Conservation (phyloP, 1,140 invertebrate species). For the Drosophila asahinai region DNA sequence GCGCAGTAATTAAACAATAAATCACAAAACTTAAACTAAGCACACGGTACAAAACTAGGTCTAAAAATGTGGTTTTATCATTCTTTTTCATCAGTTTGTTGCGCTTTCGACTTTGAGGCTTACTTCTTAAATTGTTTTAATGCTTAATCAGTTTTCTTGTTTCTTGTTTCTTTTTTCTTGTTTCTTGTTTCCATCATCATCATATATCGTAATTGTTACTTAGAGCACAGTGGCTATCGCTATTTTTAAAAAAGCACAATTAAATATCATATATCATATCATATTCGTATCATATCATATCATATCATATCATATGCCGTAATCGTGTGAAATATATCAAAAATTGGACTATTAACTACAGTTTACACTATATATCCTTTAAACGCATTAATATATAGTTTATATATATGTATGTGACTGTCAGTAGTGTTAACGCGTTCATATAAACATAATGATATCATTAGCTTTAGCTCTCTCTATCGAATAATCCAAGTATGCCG, state of each 20-base stretch:
- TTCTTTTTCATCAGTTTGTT: constrained; percentile 12
- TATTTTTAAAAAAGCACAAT: constrained; percentile 67
- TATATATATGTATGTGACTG: constrained; percentile 33
- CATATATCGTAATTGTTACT: constrained; percentile 45
- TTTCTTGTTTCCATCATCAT: constrained; percentile 23
- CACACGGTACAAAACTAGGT: constrained; percentile 68
- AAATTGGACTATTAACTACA: constrained; percentile 80
- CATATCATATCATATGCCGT: constrained; percentile 23
- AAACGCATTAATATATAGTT: constrained; percentile 43
- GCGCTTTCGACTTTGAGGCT: constrained; percentile 64
- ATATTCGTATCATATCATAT: constrained; percentile 18
- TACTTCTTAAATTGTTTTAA: constrained; percentile 55
- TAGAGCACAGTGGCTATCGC: constrained; percentile 44
- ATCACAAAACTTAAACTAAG: constrained; percentile 82
- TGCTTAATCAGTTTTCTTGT: constrained; percentile 75
- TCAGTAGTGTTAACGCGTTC: constrained; percentile 60
- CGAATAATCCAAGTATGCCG: constrained; percentile 40
- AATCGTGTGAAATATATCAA: constrained; percentile 74
- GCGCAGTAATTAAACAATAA: constrained; percentile 80
- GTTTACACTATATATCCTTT: constrained; percentile 60
- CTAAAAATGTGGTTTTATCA: constrained; percentile 56
- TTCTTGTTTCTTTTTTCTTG: constrained; percentile 50
- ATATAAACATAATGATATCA: constrained; percentile 80
- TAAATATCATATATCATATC: constrained; percentile 49
- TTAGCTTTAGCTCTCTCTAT: constrained; percentile 46